These are phyloP conservation scores for Heliconius sara DNA, from an alignment of 2,888 invertebrate species.

Conservation along the genomic window DNA sequence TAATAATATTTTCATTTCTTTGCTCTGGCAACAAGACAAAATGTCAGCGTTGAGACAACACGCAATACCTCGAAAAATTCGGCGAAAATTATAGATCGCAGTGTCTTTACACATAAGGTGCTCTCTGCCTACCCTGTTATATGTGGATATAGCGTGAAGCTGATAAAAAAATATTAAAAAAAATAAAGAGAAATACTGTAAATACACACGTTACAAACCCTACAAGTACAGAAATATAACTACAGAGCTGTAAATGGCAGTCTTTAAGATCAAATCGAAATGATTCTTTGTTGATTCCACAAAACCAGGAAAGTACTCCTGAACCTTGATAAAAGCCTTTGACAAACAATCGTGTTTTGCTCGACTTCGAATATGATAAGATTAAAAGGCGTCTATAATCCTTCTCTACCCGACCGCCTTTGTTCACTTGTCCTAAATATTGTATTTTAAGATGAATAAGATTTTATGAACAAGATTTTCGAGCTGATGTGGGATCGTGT, in stretches of 20 bases:
- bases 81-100: too few relatives aligned
- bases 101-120: too few relatives aligned
- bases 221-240: neutral
- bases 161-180: too few relatives aligned
- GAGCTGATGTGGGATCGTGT: neutral
- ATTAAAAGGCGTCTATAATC: constrained; percentile 22
- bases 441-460: constrained; percentile 28
- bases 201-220: too few relatives aligned
- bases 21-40: too few relatives aligned
- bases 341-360: constrained; percentile 27
- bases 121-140: too few relatives aligned
- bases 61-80: too few relatives aligned
- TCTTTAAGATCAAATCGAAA: neutral
- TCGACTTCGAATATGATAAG: constrained; percentile 35
- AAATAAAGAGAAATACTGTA: too few relatives aligned
- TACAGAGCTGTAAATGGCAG: constrained; percentile 4
- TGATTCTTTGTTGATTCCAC: neutral
- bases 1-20: too few relatives aligned
- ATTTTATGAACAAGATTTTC: neutral
- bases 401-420: constrained; percentile 9
- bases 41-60: too few relatives aligned
- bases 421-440: constrained; percentile 13
- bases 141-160: too few relatives aligned
- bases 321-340: constrained; percentile 3
- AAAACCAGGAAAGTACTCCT: constrained; percentile 11